These are phyloP conservation scores for Sericinus montela DNA, from an alignment of 2,888 invertebrate species.

Conservation along the genomic window DNA sequence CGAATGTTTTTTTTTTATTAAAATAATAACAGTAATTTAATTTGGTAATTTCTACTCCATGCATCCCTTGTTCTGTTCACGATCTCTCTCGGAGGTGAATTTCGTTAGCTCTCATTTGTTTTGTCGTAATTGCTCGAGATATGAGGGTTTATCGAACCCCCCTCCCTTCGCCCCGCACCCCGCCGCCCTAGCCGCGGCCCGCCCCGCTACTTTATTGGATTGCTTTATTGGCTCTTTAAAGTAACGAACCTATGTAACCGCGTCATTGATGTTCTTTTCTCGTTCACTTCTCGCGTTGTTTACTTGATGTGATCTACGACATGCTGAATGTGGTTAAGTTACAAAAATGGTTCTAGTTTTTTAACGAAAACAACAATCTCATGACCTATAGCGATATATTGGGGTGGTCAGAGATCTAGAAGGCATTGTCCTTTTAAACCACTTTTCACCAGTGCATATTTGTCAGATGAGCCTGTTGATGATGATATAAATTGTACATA, in stretches of 20 bases:
- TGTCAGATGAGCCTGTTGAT: too few species aligned
- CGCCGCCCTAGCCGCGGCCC: constrained; percentile 32
- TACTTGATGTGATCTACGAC: not conserved
- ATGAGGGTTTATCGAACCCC: constrained; percentile 55
- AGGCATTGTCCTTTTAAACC: too few species aligned
- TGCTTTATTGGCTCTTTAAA: constrained; percentile 56
- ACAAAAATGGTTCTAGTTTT: too few species aligned
- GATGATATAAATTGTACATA: too few species aligned
- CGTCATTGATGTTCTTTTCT: constrained; percentile 35
- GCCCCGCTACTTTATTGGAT: constrained; percentile 51
- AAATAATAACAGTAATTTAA: too few species aligned
- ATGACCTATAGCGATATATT: too few species aligned
- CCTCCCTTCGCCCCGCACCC: constrained; percentile 25
- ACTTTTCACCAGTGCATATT: too few species aligned
- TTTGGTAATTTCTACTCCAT: constrained; percentile 35
- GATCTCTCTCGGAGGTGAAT: constrained; percentile 66
- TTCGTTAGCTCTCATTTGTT: constrained; percentile 76
- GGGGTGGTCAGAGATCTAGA: too few species aligned
- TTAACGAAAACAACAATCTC: too few species aligned
- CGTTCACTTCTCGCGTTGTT: not conserved
- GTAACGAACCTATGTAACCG: constrained; percentile 50
- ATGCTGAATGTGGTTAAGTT: too few species aligned
- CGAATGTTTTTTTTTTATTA: too few species aligned
- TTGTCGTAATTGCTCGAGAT: constrained; percentile 73
- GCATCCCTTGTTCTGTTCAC: constrained; percentile 28